Percentiles rank a stretch among this genome's conserved stretches.
Conservation (phyloP, 1,140 invertebrate species). For the Leptonema lineaticorne region DNA sequence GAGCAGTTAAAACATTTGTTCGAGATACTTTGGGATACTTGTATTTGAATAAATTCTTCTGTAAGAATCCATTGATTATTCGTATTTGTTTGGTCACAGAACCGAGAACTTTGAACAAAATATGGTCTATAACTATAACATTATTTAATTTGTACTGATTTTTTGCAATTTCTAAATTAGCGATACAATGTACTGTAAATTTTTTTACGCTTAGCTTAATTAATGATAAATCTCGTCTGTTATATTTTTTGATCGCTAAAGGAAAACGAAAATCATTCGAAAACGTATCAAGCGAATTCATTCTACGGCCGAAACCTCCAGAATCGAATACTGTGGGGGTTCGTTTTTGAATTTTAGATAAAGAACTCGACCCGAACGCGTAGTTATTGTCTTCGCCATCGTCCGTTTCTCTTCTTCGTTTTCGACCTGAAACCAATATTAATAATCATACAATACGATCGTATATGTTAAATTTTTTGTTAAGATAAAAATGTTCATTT, state of each 20-base stretch:
- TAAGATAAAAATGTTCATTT: background rate
- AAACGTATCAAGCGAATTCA: background rate
- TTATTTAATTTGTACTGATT: conserved; percentile 33
- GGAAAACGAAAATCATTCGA: background rate
- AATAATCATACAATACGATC: background rate
- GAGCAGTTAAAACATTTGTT: conserved; percentile 49
- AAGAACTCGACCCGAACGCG: conserved; percentile 44
- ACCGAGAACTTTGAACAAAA: conserved; percentile 45
- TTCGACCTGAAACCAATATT: conserved; percentile 47
- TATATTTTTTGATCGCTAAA: background rate
- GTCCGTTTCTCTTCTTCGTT: conserved; percentile 48
- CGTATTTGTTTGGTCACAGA: conserved; percentile 51
- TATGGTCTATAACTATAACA: conserved; percentile 29
- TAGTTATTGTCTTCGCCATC: conserved; percentile 48
- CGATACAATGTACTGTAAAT: background rate
- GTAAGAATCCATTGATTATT: conserved; percentile 52
- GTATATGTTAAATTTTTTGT: background rate
- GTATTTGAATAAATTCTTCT: conserved; percentile 49
- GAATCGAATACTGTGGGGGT: conserved; percentile 55
- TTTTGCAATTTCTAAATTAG: conserved; percentile 9
- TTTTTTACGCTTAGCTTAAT: conserved; percentile 13
- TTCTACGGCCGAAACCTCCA: conserved; percentile 48
- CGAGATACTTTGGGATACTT: conserved; percentile 53
- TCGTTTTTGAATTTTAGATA: conserved; percentile 45
- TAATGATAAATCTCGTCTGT: background rate